Conservation (phyloP, 2,113 vertebrate species). For the Lampris megalopsis region DNA sequence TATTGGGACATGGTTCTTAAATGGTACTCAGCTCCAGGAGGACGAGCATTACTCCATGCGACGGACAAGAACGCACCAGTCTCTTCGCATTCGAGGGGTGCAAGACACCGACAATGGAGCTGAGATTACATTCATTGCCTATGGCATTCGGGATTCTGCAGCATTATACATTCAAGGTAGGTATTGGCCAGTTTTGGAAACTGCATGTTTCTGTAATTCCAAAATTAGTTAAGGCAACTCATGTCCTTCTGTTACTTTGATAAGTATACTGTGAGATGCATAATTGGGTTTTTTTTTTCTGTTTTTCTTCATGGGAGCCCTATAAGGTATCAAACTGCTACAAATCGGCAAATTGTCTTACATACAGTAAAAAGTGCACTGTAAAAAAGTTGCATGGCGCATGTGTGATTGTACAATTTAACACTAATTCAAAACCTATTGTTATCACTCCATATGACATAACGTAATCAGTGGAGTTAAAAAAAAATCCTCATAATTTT, state of each 20-base stretch:
- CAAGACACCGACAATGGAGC: conserved; percentile 85
- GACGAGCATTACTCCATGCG: conserved; percentile 80
- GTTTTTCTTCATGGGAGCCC: too few relatives aligned
- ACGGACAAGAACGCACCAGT: conserved; percentile 83
- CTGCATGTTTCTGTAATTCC: not conserved
- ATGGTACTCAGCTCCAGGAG: conserved; percentile 84
- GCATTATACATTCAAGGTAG: conserved; percentile 91
- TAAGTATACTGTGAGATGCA: too few relatives aligned
- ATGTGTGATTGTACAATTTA: not conserved
- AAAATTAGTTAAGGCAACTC: not conserved
- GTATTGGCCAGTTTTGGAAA: conserved; percentile 6
- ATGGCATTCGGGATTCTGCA: conserved; percentile 87
- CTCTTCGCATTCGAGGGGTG: conserved; percentile 83
- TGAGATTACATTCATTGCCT: conserved; percentile 89
- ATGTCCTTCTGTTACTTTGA: not conserved
- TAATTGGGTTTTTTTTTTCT: too few relatives aligned
- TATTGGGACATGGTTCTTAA: conserved; percentile 90
- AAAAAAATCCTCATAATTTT: conserved; percentile 10
- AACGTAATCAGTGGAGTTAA: not conserved
- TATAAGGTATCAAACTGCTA: too few relatives aligned
- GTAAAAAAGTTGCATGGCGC: too few relatives aligned
- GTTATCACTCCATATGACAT: not conserved
- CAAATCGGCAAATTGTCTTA: too few relatives aligned
- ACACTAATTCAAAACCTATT: not conserved
- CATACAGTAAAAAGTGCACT: too few relatives aligned